Base-by-base conservation (phyloP, 2,797 vertebrate species). In the Coendou prehensilis region DNA sequence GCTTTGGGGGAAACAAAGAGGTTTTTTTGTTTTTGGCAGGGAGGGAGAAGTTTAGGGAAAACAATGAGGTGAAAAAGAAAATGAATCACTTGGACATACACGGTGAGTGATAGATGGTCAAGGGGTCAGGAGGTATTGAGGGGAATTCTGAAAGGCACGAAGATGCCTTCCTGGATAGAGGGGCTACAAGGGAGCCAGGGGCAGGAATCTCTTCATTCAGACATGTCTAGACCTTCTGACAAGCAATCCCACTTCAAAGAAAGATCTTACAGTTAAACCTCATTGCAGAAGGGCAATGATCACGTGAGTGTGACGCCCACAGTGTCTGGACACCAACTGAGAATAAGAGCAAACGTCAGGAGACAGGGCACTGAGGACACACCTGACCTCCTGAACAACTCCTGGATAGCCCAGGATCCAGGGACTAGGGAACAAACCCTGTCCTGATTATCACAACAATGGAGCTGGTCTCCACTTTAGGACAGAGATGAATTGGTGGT, bases 251-350 rank as follows among this genome's bases (percentile, higher is more conserved):
- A 83, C 37, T 91, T 61, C 33, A 57, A 67, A 71, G 79, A 88
- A 79, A 88, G 33, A 91, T 71, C 50, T 28, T 10, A 78, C 41
- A 84, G 83, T 79, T 52, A 45, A 91, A 84, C 47, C 63, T 90
- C 78, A 84, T 64, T 4, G n/a, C 5, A 0, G 17, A 41, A 47
- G 17, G 33, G 54, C 85, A 83, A n/a, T 0, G 1, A 47, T 63
- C 7, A 6, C 50, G 22, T 59, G 17, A 22, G 56, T 54, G n/a
- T 54, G 75, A 26, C 3, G 28, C 28, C 71, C 33, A 28, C 6
- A 11, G 3, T 30, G 50, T 91, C 83, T 69, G 54, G 11, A 41
- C 59, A 69, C 8, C 69, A 28, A 28, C 13, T 28, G 9, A 47
- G 64, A 91, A 75, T 47, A 73, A 75, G 59, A 75, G 75, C 13